A percentile compares a stretch with the other conserved stretches of the same genome.
Evolutionary conservation across 2,797 vertebrate species (phyloP).

Genomic region (Onychomys arenicola): DNA sequence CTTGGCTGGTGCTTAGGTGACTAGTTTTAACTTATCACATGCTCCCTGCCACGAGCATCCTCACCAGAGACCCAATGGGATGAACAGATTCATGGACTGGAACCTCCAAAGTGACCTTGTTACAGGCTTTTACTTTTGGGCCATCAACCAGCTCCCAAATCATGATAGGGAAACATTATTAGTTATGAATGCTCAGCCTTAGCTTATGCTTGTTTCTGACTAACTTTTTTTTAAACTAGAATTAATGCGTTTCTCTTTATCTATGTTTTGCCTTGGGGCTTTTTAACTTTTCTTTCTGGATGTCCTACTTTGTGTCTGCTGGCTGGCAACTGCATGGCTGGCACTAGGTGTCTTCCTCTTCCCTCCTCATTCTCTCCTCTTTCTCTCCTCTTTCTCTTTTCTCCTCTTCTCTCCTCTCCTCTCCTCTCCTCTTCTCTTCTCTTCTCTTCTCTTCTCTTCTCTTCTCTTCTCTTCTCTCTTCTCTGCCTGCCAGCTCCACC

Average conservation of each 20-base stretch:
- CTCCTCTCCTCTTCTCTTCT: no score
- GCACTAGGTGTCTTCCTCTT: background rate
- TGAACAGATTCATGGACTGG: background rate
- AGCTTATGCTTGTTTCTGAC: background rate
- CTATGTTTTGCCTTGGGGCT: background rate
- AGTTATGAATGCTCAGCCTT: background rate
- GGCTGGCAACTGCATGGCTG: background rate
- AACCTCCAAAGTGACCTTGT: background rate
- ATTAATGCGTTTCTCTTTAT: background rate
- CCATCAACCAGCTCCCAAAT: background rate
- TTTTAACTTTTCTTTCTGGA: background rate
- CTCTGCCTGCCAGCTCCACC: background rate
- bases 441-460: accelerated
- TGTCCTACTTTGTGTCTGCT: background rate
- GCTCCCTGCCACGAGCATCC: background rate
- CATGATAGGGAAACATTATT: background rate
- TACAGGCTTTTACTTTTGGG: background rate
- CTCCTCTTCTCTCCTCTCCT: background rate
- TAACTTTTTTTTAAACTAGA: background rate
- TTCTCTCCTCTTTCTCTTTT: background rate
- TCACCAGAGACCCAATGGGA: background rate
- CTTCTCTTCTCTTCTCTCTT: background rate
- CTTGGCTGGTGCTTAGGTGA: background rate
- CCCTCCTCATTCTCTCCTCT: no score
- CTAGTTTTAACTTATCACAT: background rate